Base-by-base conservation (phyloP, 2,888 invertebrate species). In the Lasioglossum lativentre region DNA sequence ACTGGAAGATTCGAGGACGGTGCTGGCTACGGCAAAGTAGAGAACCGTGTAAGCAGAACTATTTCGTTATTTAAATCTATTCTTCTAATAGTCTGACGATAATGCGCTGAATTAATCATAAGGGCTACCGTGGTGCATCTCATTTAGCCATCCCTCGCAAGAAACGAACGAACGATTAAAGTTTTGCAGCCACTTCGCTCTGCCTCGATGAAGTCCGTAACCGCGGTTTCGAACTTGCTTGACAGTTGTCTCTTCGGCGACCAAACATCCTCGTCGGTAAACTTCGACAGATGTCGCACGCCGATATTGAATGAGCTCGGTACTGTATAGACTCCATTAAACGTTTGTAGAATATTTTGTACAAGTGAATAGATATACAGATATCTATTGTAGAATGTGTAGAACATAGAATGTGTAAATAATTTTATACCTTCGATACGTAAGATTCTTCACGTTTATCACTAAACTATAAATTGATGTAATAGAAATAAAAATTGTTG, bases 21-120 rank as follows among this genome's bases (percentile, higher is more conserved):
- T 3, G 56, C n/a, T 12, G 56, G n/a, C 12, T n/a, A 56, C n/a
- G n/a, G 78, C 68, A 72, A 83, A 89, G 90, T 90, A 85, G 83
- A 85, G 83, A 90, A 90, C 27, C 88, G 90, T 90, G 89, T 88
- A 87, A 85, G 88, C 85, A 90, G 88, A 82, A 83, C 89, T 90
- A 88, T 90, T 90, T 90, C 90, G 87, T 90, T 90, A 90, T 90
- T 90, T 90, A 90, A 90, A 90, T 90, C 85, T 81, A 86, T 89
- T 90, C 90, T 88, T 86, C 89, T 82, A 85, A 85, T 87, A 88
- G 88, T 76, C 81, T 73, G 77, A 70, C 86, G 89, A 87, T 90
- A 90, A 90, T 90, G 90, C 84, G 89, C 85, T 90, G 90, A 90
- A 90, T 90, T 90, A 90, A 90, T 90, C 90, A 90, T 90, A 90